Conservation (phyloP, 2,113 vertebrate species). For the Nibea coibor region DNA sequence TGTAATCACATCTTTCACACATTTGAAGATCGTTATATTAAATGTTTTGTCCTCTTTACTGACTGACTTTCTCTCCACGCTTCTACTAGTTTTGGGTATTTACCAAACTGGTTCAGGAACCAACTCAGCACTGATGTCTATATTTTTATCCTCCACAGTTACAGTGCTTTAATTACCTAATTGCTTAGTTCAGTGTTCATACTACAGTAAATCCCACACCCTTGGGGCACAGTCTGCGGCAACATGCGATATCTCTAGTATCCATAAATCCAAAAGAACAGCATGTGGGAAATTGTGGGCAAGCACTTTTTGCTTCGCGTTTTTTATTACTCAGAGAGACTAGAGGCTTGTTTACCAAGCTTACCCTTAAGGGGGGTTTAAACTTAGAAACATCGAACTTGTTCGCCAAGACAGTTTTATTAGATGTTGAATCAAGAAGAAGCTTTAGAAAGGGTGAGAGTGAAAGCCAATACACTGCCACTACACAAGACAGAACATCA, state of each 20-base stretch:
- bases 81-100: not conserved
- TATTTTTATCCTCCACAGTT: constrained; percentile 5
- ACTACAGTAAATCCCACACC: constrained; percentile 10
- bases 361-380: constrained; percentile 12
- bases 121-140: not conserved
- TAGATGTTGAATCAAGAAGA: constrained; percentile 27
- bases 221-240: constrained; percentile 6
- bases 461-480: not conserved
- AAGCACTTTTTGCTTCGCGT: not conserved
- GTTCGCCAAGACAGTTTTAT: constrained; percentile 37
- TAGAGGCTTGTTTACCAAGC: constrained; percentile 4
- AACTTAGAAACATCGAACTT: constrained; percentile 16
- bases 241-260: constrained; percentile 26
- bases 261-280: constrained; percentile 20
- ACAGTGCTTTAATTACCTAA: not conserved
- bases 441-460: not conserved
- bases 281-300: constrained; percentile 49
- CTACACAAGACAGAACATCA: not conserved
- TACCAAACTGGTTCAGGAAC: not conserved
- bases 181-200: not conserved
- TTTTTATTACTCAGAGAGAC: constrained; percentile 20
- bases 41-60: constrained; percentile 1
- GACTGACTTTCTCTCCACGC: not conserved
- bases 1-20: constrained; percentile 47
- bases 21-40: constrained; percentile 23